phyloP scores from a whole-genome alignment of 2,113 vertebrate species.

The Grus americana region DNA sequence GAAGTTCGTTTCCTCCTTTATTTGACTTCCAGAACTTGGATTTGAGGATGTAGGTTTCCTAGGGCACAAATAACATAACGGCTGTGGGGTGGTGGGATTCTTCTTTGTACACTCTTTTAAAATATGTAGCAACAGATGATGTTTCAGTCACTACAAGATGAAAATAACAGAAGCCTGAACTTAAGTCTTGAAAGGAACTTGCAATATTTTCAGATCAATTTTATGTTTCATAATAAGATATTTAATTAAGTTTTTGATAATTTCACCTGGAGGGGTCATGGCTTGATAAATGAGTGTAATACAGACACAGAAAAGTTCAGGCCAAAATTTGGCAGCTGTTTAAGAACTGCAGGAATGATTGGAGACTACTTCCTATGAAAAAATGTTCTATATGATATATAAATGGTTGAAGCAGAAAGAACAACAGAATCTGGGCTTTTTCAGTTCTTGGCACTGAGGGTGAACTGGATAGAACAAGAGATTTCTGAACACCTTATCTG shows the following conservation, averaged over 20 bases:
- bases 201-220: not conserved
- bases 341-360: not conserved
- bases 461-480: not conserved
- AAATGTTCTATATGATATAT: not conserved
- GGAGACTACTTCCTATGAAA: not conserved
- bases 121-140: not conserved
- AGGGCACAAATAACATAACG: not conserved
- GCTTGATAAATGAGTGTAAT: not conserved
- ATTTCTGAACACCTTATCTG: not conserved
- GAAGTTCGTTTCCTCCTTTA: not conserved
- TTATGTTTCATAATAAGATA: not conserved
- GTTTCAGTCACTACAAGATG: not conserved
- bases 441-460: not conserved
- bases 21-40: not conserved
- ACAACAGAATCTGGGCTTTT: not conserved
- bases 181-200: not conserved
- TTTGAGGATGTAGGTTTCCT: not conserved
- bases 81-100: not conserved
- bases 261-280: not conserved
- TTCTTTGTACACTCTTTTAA: not conserved
- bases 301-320: not conserved
- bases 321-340: not conserved
- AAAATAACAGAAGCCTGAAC: not conserved
- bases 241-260: not conserved
- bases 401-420: slow-evolving; percentile 1